Base-by-base conservation (phyloP, 2,888 invertebrate genomes). In the Tetranychus piercei region DNA sequence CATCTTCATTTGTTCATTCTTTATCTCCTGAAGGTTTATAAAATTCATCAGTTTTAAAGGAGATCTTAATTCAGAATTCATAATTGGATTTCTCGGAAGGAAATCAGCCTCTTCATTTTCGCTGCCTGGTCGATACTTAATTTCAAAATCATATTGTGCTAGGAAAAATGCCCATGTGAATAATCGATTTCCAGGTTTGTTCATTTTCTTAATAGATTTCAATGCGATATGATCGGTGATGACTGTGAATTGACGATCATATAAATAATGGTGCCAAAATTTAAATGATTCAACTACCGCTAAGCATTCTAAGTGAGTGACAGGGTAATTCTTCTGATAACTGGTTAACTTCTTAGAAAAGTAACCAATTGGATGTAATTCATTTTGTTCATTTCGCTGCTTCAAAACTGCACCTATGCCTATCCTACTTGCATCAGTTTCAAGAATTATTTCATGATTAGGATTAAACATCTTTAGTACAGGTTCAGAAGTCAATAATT, bases 381-480 rank as follows among this genome's bases (percentile, higher is more conserved):
- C 73, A 34, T 75, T 77, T 75, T 75, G 66, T 7, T 78, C 77
- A 76, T 77, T 76, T 72, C 77, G 77, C 72, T 80, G 80, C 4
- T 78, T 22, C 44, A 79, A 73, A 9, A 79, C 77, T 65, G 75
- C 76, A 20, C 78, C 80, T 65, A 75, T 55, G 18, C 76, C 79
- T 34, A 77, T 69, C 73, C 78, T 78, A 77, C 78, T 78, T 11
- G 79, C 79, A 77, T 80, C 79, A 11, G 78, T 77, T 20, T 44
- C 18, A 6, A 72, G 45, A n/a, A 45, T 15, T 7, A 44, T 6
- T 11, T 18, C 20, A 18, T 44, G 5, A 20, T 72, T 20, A 6
- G 20, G 45, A 18, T 55, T 18, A 34, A 23, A 72, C 15, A 45
- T 20, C n/a, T 20, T 18, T 6, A 75, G n/a, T 2, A 73, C 69